A percentile compares a stretch with the other conserved stretches of the same genome.
Conservation (phyloP, 2,888 invertebrate species). For the Dioctria rufipes region DNA sequence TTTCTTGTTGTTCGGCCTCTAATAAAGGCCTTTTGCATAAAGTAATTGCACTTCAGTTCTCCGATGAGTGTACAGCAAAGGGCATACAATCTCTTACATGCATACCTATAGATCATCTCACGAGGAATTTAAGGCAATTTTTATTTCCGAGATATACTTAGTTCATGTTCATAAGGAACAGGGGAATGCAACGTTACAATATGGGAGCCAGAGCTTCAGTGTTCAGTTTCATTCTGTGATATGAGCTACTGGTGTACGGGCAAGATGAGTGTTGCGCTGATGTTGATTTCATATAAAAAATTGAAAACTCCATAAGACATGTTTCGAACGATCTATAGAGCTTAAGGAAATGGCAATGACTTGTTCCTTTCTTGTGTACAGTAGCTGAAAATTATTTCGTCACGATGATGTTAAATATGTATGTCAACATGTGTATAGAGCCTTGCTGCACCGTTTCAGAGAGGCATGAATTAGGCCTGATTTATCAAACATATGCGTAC, state of each 20-base stretch:
- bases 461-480: conserved; percentile 18
- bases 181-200: background rate
- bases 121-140: background rate
- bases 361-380: conserved; percentile 2
- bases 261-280: background rate
- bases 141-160: background rate
- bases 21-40: conserved; percentile 38
- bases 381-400: background rate
- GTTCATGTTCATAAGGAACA: background rate
- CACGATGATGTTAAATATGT: background rate
- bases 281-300: background rate
- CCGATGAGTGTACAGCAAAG: conserved; percentile 24
- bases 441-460: background rate
- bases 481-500: conserved; percentile 14
- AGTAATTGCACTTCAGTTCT: conserved; percentile 22
- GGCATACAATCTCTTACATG: conserved; percentile 25
- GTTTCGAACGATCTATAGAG: conserved; percentile 11
- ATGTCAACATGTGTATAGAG: background rate
- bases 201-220: background rate
- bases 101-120: background rate
- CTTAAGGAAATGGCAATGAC: conserved; percentile 4
- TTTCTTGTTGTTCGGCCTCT: conserved; percentile 25
- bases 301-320: background rate
- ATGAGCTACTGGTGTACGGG: background rate
- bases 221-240: background rate